Conservation (phyloP, 2,888 invertebrate genomes). For the Latrodectus elegans region DNA sequence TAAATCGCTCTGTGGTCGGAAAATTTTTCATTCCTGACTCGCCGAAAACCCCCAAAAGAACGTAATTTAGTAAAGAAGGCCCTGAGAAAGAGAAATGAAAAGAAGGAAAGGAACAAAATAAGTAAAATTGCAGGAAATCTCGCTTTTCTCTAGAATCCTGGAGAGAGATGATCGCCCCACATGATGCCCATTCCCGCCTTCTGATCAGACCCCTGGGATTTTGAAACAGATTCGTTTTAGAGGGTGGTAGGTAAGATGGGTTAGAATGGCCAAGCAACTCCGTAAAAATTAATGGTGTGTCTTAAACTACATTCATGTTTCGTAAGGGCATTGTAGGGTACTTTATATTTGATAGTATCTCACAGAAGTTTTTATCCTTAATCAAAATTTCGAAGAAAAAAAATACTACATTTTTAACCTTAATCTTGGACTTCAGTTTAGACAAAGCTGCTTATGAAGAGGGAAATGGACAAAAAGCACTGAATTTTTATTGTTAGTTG, state of each 20-base stretch:
- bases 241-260: constrained; percentile 13
- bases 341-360: no score
- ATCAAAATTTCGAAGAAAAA: no score
- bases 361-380: no score
- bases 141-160: constrained; percentile 4
- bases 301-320: constrained; percentile 18
- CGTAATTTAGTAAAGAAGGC: constrained; percentile 16
- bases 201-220: constrained; percentile 46
- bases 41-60: constrained; percentile 5
- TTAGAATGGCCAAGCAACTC: constrained; percentile 20
- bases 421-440: no score
- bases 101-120: constrained; percentile 14
- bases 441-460: no score
- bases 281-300: constrained; percentile 59
- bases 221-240: constrained; percentile 7
- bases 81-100: background rate
- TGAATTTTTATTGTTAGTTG: no score
- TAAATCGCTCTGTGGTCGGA: constrained; percentile 38
- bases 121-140: constrained; percentile 30
- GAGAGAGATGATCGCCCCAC: constrained; percentile 25
- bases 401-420: no score
- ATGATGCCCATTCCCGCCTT: constrained; percentile 29
- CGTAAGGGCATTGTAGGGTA: background rate
- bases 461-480: no score
- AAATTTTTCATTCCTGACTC: constrained; percentile 5